phyloP scores from a whole-genome alignment of 2,888 invertebrate genomes.

The Silvanus unidentatus region DNA sequence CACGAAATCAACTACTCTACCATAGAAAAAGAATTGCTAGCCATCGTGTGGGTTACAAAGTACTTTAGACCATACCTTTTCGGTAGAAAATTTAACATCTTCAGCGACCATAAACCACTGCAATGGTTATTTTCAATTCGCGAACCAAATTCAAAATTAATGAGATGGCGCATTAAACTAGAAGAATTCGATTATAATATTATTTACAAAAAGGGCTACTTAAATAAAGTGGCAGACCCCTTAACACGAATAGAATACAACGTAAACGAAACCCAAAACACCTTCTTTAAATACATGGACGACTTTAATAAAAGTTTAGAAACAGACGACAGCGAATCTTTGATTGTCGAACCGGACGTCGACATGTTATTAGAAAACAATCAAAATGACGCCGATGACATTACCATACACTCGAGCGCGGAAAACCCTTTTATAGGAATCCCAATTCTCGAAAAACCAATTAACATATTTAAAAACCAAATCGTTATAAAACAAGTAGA shows the following conservation, averaged over 20 bases:
- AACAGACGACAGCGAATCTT: not conserved
- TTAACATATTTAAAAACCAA: constrained; percentile 1
- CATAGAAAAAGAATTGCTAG: constrained; percentile 15
- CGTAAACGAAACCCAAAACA: not conserved
- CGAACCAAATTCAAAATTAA: constrained; percentile 14
- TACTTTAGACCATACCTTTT: constrained; percentile 8
- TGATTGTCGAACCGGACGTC: not conserved
- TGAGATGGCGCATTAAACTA: not conserved
- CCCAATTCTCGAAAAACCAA: not conserved
- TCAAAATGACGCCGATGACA: not conserved
- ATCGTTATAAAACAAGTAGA: not conserved
- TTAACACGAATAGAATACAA: not conserved
- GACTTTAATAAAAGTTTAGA: not conserved
- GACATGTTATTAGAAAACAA: not conserved
- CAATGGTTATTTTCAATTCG: constrained; percentile 3
- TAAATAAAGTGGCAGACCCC: not conserved
- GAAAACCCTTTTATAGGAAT: constrained; percentile 4
- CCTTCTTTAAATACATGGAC: constrained; percentile 1
- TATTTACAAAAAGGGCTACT: constrained; percentile 1
- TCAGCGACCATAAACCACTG: constrained; percentile 5
- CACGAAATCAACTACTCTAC: constrained; percentile 26
- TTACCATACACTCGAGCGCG: not conserved
- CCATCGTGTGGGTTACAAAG: constrained; percentile 5
- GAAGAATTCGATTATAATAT: constrained; percentile 4
- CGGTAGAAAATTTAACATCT: constrained; percentile 18